Evolutionary conservation across 2,888 invertebrate genomes (phyloP).

Genomic region (Sarcophaga caerulescens): DNA sequence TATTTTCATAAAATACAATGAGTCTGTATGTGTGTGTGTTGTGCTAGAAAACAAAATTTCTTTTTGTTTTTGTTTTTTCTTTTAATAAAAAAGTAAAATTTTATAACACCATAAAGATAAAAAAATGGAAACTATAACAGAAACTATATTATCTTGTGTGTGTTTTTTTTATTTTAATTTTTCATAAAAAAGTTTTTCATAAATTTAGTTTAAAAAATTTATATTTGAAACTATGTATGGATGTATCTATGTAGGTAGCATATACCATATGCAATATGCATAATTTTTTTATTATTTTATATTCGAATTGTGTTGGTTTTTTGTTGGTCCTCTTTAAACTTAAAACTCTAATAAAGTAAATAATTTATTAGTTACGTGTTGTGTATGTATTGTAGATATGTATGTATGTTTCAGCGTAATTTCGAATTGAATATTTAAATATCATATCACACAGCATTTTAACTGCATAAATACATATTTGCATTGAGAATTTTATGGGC

Average conservation of each 20-base stretch:
- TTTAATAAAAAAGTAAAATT: not conserved
- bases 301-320: not conserved
- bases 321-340: too few relatives aligned
- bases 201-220: too few relatives aligned
- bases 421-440: constrained; percentile 4
- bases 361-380: constrained; percentile 16
- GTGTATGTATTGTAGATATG: too few relatives aligned
- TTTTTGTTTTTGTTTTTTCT: not conserved
- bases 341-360: constrained; percentile 10
- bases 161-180: too few relatives aligned
- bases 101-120: not conserved
- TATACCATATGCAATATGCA: not conserved
- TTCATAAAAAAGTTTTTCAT: too few relatives aligned
- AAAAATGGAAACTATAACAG: not conserved
- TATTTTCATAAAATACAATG: not conserved
- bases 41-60: not conserved
- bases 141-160: not conserved
- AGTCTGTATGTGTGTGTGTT: not conserved
- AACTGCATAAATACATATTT: too few relatives aligned
- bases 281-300: not conserved
- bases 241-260: not conserved
- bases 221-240: too few relatives aligned
- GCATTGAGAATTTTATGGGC: too few relatives aligned
- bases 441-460: not conserved
- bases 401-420: not conserved